phyloP scores from a whole-genome alignment of 2,888 invertebrate species.

The Polymixis lichenea region DNA sequence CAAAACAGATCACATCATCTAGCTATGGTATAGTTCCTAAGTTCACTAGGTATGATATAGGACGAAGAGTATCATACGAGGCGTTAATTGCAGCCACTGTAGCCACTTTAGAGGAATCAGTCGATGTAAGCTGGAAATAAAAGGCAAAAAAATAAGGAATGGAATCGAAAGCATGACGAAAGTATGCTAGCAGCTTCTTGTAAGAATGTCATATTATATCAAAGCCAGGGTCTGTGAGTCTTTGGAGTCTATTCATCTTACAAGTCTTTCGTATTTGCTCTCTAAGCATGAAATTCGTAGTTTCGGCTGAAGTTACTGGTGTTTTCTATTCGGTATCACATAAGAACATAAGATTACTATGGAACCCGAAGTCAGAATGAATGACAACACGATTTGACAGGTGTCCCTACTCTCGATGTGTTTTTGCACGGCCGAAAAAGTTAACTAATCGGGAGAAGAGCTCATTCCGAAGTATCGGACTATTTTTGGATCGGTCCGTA shows the following conservation, averaged over 20 bases:
- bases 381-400: no score
- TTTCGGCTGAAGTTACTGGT: no score
- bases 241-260: neutral
- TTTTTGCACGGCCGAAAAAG: no score
- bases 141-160: neutral
- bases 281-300: no score
- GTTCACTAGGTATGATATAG: neutral
- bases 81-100: neutral
- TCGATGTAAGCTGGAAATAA: neutral
- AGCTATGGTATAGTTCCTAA: neutral
- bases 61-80: neutral
- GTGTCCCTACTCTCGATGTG: no score
- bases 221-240: neutral
- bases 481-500: no score
- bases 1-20: neutral
- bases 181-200: neutral
- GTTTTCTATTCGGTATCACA: no score
- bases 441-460: no score
- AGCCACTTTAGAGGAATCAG: neutral
- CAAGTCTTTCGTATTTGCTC: neutral
- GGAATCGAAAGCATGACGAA: neutral
- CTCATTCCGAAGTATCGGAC: no score
- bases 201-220: neutral
- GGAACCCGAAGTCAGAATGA: no score
- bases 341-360: no score